These are phyloP conservation scores for Heterodera carotae DNA, from an alignment of 1,140 invertebrate species.

Conservation along the genomic window DNA sequence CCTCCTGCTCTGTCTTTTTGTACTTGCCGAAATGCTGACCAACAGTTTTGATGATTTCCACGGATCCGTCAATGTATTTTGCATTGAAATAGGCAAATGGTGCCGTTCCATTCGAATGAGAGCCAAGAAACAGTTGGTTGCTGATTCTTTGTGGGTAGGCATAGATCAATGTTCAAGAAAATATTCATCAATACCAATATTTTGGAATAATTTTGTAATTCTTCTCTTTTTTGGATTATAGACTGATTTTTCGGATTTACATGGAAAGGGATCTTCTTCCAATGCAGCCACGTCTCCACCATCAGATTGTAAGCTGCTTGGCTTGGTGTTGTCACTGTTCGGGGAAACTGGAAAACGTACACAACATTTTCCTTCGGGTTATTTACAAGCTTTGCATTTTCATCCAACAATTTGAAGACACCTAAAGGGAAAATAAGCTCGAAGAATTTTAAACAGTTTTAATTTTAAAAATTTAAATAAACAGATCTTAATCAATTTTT, in stretches of 20 bases:
- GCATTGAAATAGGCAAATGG: slow-evolving; percentile 18
- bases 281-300: slow-evolving; percentile 23
- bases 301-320: slow-evolving; percentile 6
- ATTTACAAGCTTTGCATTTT: slow-evolving; percentile 1
- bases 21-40: neutral
- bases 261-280: slow-evolving; percentile 23
- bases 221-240: no score
- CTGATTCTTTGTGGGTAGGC: slow-evolving; percentile 9
- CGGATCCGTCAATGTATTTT: slow-evolving; percentile 17
- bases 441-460: no score
- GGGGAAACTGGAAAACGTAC: slow-evolving; percentile 22
- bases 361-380: slow-evolving; percentile 1
- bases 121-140: slow-evolving; percentile 22
- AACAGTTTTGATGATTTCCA: slow-evolving; percentile 16
- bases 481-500: no score
- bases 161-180: no score
- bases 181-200: no score
- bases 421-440: no score
- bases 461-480: no score
- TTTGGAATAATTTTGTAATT: no score
- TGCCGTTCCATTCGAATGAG: neutral
- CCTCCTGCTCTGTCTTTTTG: no score
- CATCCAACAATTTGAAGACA: neutral
- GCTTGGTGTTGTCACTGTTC: slow-evolving; percentile 7
- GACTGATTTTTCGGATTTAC: no score